Percentiles rank a stretch among this genome's conserved stretches.
Conservation (phyloP, 2,113 vertebrate species). For the Cyanocitta stelleri region DNA sequence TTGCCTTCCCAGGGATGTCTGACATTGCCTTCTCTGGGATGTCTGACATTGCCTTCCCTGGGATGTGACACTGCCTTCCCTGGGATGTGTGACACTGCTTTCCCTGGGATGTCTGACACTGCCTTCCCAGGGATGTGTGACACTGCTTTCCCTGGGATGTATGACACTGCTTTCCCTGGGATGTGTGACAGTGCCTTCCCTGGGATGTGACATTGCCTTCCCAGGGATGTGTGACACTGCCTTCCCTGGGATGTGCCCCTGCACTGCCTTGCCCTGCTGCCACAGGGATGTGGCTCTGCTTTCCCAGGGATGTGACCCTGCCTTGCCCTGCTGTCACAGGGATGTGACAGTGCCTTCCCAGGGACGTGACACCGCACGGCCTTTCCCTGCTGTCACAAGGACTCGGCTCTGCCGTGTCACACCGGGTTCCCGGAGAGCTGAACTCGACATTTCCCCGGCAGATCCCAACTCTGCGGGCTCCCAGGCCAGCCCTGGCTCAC, state of each 20-base stretch:
- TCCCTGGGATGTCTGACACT: too few relatives aligned
- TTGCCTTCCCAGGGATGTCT: not conserved
- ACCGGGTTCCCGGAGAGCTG: not conserved
- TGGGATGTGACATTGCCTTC: not conserved
- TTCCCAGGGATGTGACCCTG: not conserved
- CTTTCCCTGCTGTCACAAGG: not conserved
- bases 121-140: not conserved
- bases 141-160: not conserved
- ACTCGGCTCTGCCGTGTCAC: not conserved
- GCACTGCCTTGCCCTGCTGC: too few relatives aligned
- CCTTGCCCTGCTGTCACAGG: not conserved
- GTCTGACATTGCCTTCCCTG: not conserved
- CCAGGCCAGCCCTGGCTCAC: not conserved
- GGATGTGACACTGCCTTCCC: not conserved
- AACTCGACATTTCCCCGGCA: not conserved
- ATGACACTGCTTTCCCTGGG: too few relatives aligned
- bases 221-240: not conserved
- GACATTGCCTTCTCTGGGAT: not conserved
- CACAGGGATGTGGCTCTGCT: not conserved
- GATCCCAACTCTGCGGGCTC: not conserved
- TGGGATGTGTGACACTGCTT: not conserved
- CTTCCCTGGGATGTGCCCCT: too few relatives aligned
- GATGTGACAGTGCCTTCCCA: too few relatives aligned
- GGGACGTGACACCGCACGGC: not conserved
- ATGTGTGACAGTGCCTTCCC: not conserved